A percentile compares a stretch with the other conserved stretches of the same genome.
Evolutionary conservation across 1,140 invertebrate genomes (phyloP).

Genomic region (Mesaphorura yosii): DNA sequence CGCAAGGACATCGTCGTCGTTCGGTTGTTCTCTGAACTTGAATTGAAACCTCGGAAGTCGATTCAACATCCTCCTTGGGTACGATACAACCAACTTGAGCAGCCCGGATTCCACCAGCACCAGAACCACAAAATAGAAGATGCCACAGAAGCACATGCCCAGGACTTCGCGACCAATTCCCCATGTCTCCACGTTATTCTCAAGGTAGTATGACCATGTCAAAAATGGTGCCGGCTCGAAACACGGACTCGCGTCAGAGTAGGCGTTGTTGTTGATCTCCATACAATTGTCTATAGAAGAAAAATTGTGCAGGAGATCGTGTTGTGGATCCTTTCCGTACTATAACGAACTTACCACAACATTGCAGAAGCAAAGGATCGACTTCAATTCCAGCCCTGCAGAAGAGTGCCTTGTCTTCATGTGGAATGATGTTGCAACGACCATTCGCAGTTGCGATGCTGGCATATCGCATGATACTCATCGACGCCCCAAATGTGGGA

Average conservation of each 20-base stretch:
- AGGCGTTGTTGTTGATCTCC: neutral
- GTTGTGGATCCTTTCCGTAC: neutral
- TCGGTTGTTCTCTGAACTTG: neutral
- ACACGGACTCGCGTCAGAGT: neutral
- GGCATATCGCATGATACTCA: slow-evolving; percentile 13
- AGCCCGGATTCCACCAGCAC: neutral
- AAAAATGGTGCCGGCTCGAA: neutral
- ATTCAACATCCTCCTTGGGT: neutral
- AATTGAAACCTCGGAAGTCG: slow-evolving; percentile 8
- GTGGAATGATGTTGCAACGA: slow-evolving; percentile 19
- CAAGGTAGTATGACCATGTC: neutral
- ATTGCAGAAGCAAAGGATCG: slow-evolving; percentile 10
- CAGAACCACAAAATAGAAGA: slow-evolving; percentile 6
- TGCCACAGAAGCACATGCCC: slow-evolving; percentile 9
- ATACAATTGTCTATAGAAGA: neutral
- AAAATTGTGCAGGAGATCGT: neutral
- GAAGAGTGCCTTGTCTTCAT: slow-evolving; percentile 9
- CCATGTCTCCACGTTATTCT: neutral
- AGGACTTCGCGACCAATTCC: slow-evolving; percentile 16
- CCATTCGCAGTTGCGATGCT: slow-evolving; percentile 14
- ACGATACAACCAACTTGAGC: neutral
- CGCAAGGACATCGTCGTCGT: slow-evolving; percentile 5
- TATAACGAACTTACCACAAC: slow-evolving; percentile 21
- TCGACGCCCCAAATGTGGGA: slow-evolving; percentile 25
- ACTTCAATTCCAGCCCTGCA: slow-evolving; percentile 12